These are phyloP conservation scores for Toxotes lorentzi DNA, from an alignment of 2,797 vertebrate genomes.

Conservation along the genomic window DNA sequence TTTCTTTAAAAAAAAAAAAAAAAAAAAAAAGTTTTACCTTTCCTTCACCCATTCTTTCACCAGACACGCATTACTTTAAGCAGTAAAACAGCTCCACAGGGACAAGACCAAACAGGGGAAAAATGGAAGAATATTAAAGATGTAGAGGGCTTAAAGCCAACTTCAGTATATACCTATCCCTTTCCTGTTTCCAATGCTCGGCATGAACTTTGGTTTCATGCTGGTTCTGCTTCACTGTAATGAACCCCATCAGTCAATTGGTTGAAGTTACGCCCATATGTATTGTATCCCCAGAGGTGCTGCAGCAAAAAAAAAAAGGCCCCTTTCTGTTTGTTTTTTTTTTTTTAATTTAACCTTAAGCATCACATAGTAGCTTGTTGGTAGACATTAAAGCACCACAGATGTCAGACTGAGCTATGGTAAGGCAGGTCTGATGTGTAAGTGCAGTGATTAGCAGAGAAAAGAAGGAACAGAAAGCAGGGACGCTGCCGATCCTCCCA, in stretches of 20 bases:
- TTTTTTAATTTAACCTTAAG: constrained; percentile 14
- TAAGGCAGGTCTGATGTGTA: constrained; percentile 42
- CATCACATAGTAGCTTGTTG: constrained; percentile 17
- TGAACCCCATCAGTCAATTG: constrained; percentile 49
- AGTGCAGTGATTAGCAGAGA: constrained; percentile 52
- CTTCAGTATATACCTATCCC: background rate
- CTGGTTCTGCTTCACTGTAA: constrained; percentile 34
- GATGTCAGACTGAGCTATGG: constrained; percentile 36
- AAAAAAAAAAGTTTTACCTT: background rate
- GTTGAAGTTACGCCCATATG: constrained; percentile 36
- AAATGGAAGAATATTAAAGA: constrained; percentile 32
- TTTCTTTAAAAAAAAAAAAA: background rate
- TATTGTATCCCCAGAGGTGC: constrained; percentile 20
- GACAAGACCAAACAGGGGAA: constrained; percentile 7
- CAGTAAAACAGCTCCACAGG: constrained; percentile 23
- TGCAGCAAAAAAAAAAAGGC: constrained; percentile 6
- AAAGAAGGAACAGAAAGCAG: constrained; percentile 13
- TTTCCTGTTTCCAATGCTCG: constrained; percentile 5
- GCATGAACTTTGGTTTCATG: constrained; percentile 26
- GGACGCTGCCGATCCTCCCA: constrained; percentile 7
- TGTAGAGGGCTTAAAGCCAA: constrained; percentile 1
- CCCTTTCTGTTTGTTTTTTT: constrained; percentile 2
- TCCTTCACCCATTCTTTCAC: background rate
- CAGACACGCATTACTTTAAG: constrained; percentile 1
- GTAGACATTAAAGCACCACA: constrained; percentile 24